phyloP scores from a whole-genome alignment of 2,797 vertebrate genomes.

The Enteromius trimaculatus region DNA sequence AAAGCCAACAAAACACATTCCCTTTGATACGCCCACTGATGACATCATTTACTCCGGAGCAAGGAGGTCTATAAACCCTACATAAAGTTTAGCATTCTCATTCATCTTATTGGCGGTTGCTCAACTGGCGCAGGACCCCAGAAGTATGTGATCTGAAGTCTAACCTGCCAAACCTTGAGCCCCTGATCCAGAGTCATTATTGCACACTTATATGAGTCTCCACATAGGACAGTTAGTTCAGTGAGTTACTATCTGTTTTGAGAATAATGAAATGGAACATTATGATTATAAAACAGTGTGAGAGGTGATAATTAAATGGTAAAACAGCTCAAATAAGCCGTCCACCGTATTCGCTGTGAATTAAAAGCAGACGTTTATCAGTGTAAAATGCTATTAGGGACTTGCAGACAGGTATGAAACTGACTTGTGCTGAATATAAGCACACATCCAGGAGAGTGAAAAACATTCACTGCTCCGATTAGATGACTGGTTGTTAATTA shows the following conservation, averaged over 20 bases:
- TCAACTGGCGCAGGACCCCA: neutral
- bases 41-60: conserved; percentile 46
- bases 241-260: conserved; percentile 14
- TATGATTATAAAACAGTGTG: conserved; percentile 26
- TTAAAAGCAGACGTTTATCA: conserved; percentile 40
- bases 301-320: conserved; percentile 31
- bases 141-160: conserved; percentile 1
- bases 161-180: neutral
- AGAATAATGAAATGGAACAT: conserved; percentile 43
- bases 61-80: conserved; percentile 22
- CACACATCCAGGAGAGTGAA: conserved; percentile 29
- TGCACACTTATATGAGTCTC: conserved; percentile 2
- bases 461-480: conserved; percentile 47
- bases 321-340: conserved; percentile 43
- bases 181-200: neutral
- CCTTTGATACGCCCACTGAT: conserved; percentile 49
- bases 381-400: conserved; percentile 37
- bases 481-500: conserved; percentile 64
- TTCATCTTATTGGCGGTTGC: neutral
- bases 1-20: conserved; percentile 49
- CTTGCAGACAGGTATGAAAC: conserved; percentile 33
- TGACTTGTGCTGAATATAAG: conserved; percentile 39
- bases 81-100: neutral
- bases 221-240: conserved; percentile 22
- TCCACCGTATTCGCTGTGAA: conserved; percentile 17